A percentile compares a stretch with the other conserved stretches of the same genome.
Evolutionary conservation across 2,113 vertebrate genomes (phyloP).

Genomic region (Phyllopteryx taeniolatus): DNA sequence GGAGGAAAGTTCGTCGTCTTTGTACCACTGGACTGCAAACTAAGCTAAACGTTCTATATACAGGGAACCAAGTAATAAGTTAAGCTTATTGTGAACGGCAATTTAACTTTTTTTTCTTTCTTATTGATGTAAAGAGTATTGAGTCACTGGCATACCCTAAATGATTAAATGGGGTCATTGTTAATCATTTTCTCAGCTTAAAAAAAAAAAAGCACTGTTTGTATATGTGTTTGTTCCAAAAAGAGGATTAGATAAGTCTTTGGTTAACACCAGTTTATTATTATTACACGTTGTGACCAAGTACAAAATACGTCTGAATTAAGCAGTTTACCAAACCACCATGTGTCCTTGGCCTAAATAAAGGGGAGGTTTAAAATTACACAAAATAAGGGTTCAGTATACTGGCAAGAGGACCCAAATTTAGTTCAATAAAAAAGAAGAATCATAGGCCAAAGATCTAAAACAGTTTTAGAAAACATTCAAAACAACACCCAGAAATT

Average conservation of each 20-base stretch:
- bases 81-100: constrained; percentile 27
- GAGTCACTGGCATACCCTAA: constrained; percentile 12
- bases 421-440: constrained; percentile 77
- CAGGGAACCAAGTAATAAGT: constrained; percentile 16
- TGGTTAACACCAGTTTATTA: constrained; percentile 74
- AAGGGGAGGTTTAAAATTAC: constrained; percentile 73
- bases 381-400: constrained; percentile 77
- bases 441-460: constrained; percentile 70
- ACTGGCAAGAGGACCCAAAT: constrained; percentile 70
- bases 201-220: constrained; percentile 29
- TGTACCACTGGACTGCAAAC: constrained; percentile 28
- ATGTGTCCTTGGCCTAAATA: constrained; percentile 62
- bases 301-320: constrained; percentile 80
- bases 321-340: constrained; percentile 70
- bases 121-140: constrained; percentile 55
- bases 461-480: constrained; percentile 75
- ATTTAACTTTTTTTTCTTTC: constrained; percentile 44
- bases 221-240: constrained; percentile 49
- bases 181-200: constrained; percentile 24
- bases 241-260: constrained; percentile 42
- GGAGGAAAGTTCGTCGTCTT: constrained; percentile 36
- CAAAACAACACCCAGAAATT: constrained; percentile 70
- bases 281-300: constrained; percentile 72
- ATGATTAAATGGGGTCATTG: constrained; percentile 7
- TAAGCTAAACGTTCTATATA: constrained; percentile 30